These are phyloP conservation scores for Lepeophtheirus nordmannii DNA, from an alignment of 2,888 invertebrate species.

Conservation along the genomic window DNA sequence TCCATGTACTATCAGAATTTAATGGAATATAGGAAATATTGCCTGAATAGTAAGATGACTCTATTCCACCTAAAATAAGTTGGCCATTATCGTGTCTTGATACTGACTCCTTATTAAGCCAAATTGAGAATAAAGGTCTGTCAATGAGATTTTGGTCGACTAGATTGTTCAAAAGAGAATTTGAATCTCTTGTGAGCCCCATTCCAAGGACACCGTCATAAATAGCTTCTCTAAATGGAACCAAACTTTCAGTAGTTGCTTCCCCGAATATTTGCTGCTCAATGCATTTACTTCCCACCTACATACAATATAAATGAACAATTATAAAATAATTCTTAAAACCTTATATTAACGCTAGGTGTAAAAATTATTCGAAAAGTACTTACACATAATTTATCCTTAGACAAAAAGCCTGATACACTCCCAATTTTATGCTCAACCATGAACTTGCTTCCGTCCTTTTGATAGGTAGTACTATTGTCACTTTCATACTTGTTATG, in stretches of 20 bases:
- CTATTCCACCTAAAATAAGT: not conserved
- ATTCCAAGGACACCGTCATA: not conserved
- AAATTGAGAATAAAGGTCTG: not conserved
- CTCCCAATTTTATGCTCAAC: slow-evolving; percentile 43
- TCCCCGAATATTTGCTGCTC: not conserved
- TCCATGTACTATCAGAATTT: not conserved
- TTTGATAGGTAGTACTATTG: slow-evolving; percentile 40
- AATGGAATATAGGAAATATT: not conserved
- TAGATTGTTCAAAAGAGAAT: not conserved
- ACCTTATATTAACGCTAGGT: too few species aligned
- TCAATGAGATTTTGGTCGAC: not conserved
- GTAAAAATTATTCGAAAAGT: too few species aligned
- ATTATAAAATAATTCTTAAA: too few species aligned
- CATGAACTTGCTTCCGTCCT: slow-evolving; percentile 41
- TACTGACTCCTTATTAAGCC: not conserved
- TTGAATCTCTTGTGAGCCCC: not conserved
- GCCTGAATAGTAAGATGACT: not conserved
- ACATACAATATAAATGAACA: not conserved
- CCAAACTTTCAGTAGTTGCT: not conserved
- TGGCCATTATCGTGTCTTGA: not conserved
- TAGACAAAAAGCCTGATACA: slow-evolving; percentile 32
- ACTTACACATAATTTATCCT: not conserved
- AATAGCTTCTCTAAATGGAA: not conserved
- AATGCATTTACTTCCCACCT: not conserved
- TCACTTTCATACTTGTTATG: slow-evolving; percentile 43